These are phyloP conservation scores for Odontothrips loti DNA, from an alignment of 2,888 invertebrate species.

Conservation along the genomic window DNA sequence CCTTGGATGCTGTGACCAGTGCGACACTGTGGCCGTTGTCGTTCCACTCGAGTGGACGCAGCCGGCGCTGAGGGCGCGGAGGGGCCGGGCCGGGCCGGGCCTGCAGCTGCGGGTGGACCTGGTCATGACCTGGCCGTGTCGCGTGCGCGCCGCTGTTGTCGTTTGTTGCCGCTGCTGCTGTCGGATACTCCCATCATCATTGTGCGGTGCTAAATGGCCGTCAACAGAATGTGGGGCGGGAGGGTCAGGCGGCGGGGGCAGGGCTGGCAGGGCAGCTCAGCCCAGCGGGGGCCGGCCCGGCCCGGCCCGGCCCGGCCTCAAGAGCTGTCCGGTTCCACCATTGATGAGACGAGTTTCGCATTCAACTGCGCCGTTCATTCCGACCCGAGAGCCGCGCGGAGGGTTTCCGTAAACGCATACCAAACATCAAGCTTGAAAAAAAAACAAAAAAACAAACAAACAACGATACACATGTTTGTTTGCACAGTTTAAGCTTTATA, in stretches of 20 bases:
- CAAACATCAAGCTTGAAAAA: too few species aligned
- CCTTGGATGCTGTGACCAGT: neutral
- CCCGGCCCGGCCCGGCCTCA: too few species aligned
- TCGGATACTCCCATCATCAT: neutral
- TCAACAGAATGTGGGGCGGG: neutral
- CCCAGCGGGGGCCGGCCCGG: too few species aligned
- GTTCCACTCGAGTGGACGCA: neutral
- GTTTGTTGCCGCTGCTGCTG: neutral
- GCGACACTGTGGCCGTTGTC: neutral
- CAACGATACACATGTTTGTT: too few species aligned
- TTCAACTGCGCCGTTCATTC: too few species aligned
- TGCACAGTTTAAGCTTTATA: too few species aligned
- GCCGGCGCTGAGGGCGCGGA: neutral
- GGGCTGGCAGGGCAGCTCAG: too few species aligned
- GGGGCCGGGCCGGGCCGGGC: neutral
- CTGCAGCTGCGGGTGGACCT: neutral
- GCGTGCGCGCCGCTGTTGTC: neutral
- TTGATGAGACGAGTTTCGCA: too few species aligned
- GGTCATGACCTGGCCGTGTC: neutral
- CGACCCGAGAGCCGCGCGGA: too few species aligned
- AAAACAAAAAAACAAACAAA: too few species aligned
- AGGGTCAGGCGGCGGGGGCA: neutral
- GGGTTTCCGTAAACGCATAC: too few species aligned
- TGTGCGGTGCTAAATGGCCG: neutral
- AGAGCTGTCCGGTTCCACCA: too few species aligned